Conservation (phyloP, 1,140 invertebrate species). For the Temnothorax longispinosus region DNA sequence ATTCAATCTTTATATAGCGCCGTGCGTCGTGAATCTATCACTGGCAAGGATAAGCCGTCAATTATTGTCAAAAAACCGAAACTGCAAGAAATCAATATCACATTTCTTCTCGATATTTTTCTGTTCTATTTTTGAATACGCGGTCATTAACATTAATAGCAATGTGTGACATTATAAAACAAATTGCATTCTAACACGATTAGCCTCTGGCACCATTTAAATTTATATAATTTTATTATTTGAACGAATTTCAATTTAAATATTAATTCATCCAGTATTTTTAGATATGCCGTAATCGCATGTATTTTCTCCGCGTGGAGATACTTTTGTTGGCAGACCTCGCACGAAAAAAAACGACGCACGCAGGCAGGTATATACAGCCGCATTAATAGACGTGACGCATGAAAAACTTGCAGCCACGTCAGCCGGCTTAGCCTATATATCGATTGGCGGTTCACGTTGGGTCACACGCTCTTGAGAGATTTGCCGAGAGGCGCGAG, state of each 20-base stretch:
- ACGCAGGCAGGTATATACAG: slow-evolving; percentile 30
- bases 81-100: not conserved
- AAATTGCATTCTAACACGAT: not conserved
- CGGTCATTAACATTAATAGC: not conserved
- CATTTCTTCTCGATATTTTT: not conserved
- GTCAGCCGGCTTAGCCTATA: slow-evolving; percentile 66
- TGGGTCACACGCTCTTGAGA: slow-evolving; percentile 52
- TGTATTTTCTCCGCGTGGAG: not conserved
- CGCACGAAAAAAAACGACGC: not conserved
- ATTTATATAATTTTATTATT: not conserved
- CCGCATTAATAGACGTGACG: slow-evolving; percentile 62
- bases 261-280: slow-evolving; percentile 27
- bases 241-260: not conserved
- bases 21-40: not conserved
- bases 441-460: slow-evolving; percentile 63
- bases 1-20: slow-evolving; percentile 7
- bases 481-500: slow-evolving; percentile 23
- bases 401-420: slow-evolving; percentile 66
- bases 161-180: not conserved
- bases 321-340: slow-evolving; percentile 2
- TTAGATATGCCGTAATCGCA: slow-evolving; percentile 2
- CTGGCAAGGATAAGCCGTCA: not conserved
- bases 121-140: not conserved
- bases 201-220: not conserved
- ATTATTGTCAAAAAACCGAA: slow-evolving; percentile 1